Conservation (phyloP, 2,797 vertebrate genomes). For the Pelochelys cantorii region DNA sequence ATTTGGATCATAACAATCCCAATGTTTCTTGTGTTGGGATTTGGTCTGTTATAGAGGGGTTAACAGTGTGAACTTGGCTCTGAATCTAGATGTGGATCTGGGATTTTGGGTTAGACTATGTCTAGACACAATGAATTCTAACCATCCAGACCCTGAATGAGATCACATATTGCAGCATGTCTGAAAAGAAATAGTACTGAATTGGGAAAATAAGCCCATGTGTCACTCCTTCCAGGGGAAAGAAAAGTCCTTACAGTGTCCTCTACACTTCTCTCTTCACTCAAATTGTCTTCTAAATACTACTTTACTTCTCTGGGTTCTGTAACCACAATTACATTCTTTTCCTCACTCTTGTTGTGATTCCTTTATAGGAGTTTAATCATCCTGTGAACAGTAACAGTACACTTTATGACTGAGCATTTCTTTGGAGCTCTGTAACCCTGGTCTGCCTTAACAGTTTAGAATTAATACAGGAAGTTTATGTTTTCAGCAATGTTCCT, state of each 20-base stretch:
- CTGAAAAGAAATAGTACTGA: conserved; percentile 25
- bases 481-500: conserved; percentile 3
- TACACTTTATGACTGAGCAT: background rate
- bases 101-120: background rate
- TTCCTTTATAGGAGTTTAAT: background rate
- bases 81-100: background rate
- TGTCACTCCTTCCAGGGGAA: background rate
- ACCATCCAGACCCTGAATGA: background rate
- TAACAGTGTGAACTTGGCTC: background rate
- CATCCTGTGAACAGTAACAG: conserved; percentile 19
- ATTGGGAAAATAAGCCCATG: background rate
- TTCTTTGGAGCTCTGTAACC: background rate
- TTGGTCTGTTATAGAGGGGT: background rate
- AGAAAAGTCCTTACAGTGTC: background rate
- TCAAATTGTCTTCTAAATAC: conserved; percentile 25
- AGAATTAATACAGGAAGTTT: conserved; percentile 7
- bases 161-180: background rate
- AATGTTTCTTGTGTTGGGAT: background rate
- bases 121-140: background rate
- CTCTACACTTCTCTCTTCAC: background rate
- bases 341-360: background rate
- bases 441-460: background rate
- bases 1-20: background rate
- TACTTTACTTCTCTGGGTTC: rapidly evolving
- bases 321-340: background rate